Conservation (phyloP, 1,140 invertebrate genomes). For the Caerostris extrusa region DNA sequence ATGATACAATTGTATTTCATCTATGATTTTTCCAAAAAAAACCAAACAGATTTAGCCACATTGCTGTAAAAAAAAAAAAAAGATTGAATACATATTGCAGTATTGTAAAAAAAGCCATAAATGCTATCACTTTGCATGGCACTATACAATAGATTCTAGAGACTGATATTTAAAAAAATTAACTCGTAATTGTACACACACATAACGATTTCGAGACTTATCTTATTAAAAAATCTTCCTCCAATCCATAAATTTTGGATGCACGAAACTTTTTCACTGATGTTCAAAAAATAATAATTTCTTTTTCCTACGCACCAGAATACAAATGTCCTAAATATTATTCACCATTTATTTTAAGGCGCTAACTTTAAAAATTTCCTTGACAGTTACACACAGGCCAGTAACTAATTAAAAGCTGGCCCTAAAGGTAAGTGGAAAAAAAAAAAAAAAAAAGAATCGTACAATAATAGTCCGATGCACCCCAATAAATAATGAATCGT, state of each 20-base stretch:
- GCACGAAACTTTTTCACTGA: background rate
- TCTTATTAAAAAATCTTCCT: background rate
- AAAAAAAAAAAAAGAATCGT: background rate
- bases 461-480: background rate
- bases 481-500: slow-evolving; percentile 23
- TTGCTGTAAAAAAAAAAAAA: too few relatives aligned
- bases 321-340: background rate
- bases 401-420: slow-evolving; percentile 9
- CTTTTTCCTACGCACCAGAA: background rate
- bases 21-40: too few relatives aligned
- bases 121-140: too few relatives aligned
- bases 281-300: background rate
- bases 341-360: slow-evolving; percentile 1
- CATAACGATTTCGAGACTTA: too few relatives aligned
- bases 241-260: background rate
- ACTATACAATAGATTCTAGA: too few relatives aligned
- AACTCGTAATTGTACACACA: too few relatives aligned
- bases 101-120: too few relatives aligned
- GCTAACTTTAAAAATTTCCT: slow-evolving; percentile 1
- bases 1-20: too few relatives aligned
- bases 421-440: background rate
- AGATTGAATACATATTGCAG: too few relatives aligned
- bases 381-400: slow-evolving; percentile 17
- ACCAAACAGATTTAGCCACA: too few relatives aligned
- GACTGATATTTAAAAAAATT: too few relatives aligned